Base-by-base conservation (phyloP, 2,113 vertebrate species). In the Tupaia chinensis region DNA sequence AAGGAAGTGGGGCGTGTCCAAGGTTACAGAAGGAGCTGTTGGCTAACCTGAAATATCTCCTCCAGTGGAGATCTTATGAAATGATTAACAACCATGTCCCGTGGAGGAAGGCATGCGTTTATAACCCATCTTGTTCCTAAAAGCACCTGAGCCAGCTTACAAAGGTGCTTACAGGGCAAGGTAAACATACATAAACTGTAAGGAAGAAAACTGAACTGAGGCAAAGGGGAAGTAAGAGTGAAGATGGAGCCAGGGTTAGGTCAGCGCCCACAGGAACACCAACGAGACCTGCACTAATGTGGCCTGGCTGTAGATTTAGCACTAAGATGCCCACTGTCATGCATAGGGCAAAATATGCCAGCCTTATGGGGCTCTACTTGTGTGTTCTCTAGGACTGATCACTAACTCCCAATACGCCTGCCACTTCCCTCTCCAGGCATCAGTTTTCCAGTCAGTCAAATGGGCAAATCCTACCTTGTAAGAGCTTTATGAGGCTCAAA, bases 21-120 rank as follows among this genome's bases (percentile, higher is more conserved):
- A 53, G 32, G 69, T 93, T 77, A 86, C 86, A 65, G 44, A 94
- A 73, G 93, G 63, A 90, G 72, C 60, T 72, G 6, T 58, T 63
- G 77, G 70, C 69, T 85, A 94, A 93, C 69, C 27, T 27, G 69
- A 81, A 86, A 60, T 29, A 66, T 16, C 65, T 91, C 27, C 54
- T 91, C 63, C 87, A 61, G 1, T 1, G 70, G 69, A 89, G 92
- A 65, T 20, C 58, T 90, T 91, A 86, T 53, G 81, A 92, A 86
- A 70, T 68, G 80, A 93, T 82, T 80, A 78, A 73, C 78, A 80
- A 27, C 15, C 25, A 54, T 29, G 69, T 53, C 69, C 94, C 87
- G 56, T 53, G 80, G 20, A 70, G 27, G 79, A 23, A 54, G 16
- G 17, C 61, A 73, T 73, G 60, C 53, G 20, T 78, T 69, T 69